Conservation (phyloP, 2,888 invertebrate genomes). For the Choristoneura rosaceana region DNA sequence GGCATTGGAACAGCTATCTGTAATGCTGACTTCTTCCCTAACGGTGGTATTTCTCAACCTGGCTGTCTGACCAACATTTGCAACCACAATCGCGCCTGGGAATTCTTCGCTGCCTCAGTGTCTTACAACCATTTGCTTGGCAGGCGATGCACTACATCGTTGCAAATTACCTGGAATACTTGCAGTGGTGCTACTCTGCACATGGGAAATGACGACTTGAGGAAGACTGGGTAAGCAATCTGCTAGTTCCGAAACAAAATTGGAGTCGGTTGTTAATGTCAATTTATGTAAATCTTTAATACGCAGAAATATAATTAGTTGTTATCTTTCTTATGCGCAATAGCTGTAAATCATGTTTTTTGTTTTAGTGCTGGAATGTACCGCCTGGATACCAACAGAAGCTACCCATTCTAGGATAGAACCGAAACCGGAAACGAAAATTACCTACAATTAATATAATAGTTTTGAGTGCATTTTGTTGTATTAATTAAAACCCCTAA, state of each 20-base stretch:
- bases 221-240: conserved; percentile 61
- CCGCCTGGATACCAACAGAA: conserved; percentile 54
- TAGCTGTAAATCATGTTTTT: conserved; percentile 30
- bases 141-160: conserved; percentile 49
- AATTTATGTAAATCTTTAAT: background rate
- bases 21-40: conserved; percentile 85
- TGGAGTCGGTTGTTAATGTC: too few relatives aligned
- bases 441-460: background rate
- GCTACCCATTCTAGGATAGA: conserved; percentile 53
- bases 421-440: background rate
- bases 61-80: conserved; percentile 59
- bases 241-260: background rate
- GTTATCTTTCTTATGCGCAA: background rate
- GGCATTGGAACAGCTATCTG: conserved; percentile 80
- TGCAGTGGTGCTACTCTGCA: conserved; percentile 54
- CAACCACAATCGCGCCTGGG: conserved; percentile 64
- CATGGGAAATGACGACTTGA: conserved; percentile 62
- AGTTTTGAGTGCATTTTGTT: background rate
- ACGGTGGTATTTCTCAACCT: conserved; percentile 73
- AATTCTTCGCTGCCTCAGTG: conserved; percentile 59
- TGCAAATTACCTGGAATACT: conserved; percentile 53
- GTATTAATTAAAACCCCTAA: background rate
- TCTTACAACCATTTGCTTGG: conserved; percentile 59
- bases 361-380: conserved; percentile 57
- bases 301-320: too few relatives aligned